phyloP scores from a whole-genome alignment of 2,113 vertebrate species.

The Tringa solitaria region DNA sequence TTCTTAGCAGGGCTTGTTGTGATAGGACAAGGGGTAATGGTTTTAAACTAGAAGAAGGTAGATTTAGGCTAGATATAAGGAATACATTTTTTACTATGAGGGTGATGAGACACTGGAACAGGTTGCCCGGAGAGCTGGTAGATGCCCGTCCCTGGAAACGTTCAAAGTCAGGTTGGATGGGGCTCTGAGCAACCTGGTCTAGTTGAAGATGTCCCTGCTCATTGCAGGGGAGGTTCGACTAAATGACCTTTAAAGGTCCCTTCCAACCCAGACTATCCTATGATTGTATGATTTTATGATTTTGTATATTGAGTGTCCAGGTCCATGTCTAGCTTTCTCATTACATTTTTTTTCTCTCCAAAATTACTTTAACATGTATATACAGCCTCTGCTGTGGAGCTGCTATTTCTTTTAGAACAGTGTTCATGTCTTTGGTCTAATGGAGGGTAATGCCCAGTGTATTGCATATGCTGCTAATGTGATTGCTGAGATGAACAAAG shows the following conservation, averaged over 20 bases:
- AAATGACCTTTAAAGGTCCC: background rate
- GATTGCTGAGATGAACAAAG: background rate
- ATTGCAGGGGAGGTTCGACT: background rate
- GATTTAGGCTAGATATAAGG: accelerated
- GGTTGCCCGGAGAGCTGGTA: background rate
- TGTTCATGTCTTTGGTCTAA: background rate
- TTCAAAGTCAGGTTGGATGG: background rate
- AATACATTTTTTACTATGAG: background rate
- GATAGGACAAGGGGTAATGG: background rate
- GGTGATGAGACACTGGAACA: background rate
- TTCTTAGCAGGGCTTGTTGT: background rate
- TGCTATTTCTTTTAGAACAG: background rate
- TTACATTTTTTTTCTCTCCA: background rate
- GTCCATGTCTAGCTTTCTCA: background rate
- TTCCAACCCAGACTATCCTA: background rate
- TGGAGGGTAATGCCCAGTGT: background rate
- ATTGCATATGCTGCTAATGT: background rate
- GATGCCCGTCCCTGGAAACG: background rate
- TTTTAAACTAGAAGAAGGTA: background rate
- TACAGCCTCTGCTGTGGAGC: background rate
- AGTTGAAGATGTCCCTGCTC: background rate
- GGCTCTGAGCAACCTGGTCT: background rate
- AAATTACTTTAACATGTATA: background rate
- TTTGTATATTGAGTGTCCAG: background rate
- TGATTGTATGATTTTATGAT: background rate